Base-by-base conservation (phyloP, 2,888 invertebrate genomes). In the Alloplasta piceator region DNA sequence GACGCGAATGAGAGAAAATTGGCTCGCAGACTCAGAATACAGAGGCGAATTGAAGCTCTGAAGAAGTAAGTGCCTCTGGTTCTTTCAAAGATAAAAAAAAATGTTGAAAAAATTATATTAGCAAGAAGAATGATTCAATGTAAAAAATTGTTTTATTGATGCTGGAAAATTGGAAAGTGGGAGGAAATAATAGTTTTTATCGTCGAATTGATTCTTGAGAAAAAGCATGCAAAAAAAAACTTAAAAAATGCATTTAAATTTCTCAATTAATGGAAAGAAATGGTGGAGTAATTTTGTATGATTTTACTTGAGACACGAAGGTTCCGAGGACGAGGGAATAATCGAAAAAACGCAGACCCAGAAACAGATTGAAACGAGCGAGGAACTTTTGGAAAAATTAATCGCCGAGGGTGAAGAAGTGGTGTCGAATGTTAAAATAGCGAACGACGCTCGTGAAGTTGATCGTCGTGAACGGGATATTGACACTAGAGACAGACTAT, bases 361-460 rank as follows among this genome's bases (percentile, higher is more conserved):
- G 87, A 93, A 94, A 81, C 95, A 96, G 84, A 94, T 96, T 5
- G 93, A 94, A 39, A 90, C 93, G 7, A 96, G 96, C 60, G 94
- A 94, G 0, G 94, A 95, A 77, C 92, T 95, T 56, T 92, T 97
- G 26, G 94, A 95, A 84, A 94, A 95, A 72, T 90, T 96, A 39
- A 91, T 95, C 7, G 90, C 94, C 10, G 96, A 96, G 89, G 96
- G 96, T 39, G 94, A 95, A 67, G 96, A 96, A 87, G 94, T 95
- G 88, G 95, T 93, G 5, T 87, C 95, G n/a, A 97, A 97, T 89
- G 95, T 97, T 2, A 94, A 94, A 89, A 94, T 96, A 55, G 96
- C 97, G 0, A 96, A 95, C 50, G 96, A 97, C 87, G 94, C 95
- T 26, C 94, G 96, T 0, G 97, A 97, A 90, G 91, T 94, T 0